These are phyloP conservation scores for Xestobium rufovillosum DNA, from an alignment of 2,888 invertebrate species.

Conservation along the genomic window DNA sequence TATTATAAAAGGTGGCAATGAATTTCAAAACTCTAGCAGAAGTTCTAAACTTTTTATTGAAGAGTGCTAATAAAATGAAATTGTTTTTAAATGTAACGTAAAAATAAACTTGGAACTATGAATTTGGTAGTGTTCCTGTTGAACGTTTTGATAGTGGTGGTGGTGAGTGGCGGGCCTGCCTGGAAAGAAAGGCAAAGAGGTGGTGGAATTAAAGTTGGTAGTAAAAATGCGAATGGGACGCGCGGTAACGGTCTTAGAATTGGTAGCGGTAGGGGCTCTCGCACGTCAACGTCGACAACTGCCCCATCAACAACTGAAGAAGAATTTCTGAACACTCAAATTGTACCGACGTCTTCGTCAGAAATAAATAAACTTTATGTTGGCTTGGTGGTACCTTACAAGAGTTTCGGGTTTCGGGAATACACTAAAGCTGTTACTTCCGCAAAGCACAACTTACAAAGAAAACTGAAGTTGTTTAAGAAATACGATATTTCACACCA, in stretches of 20 bases:
- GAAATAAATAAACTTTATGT: slow-evolving; percentile 45
- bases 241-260: slow-evolving; percentile 39
- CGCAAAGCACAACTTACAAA: slow-evolving; percentile 58
- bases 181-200: slow-evolving; percentile 42
- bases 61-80: too few species aligned
- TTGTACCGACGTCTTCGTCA: slow-evolving; percentile 26
- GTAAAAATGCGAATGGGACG: slow-evolving; percentile 31
- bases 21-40: too few species aligned
- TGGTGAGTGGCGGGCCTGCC: slow-evolving; percentile 41
- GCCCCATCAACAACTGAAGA: slow-evolving; percentile 34
- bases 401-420: slow-evolving; percentile 65
- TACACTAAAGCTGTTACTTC: slow-evolving; percentile 63
- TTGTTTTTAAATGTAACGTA: too few species aligned
- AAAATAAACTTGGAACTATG: too few species aligned
- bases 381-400: slow-evolving; percentile 70
- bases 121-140: slow-evolving; percentile 35
- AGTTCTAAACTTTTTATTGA: too few species aligned
- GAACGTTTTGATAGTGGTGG: slow-evolving; percentile 37
- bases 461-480: slow-evolving; percentile 62
- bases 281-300: slow-evolving; percentile 29
- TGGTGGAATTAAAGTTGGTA: slow-evolving; percentile 36
- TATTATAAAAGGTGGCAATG: too few species aligned
- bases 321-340: slow-evolving; percentile 31
- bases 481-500: slow-evolving; percentile 62
- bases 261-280: slow-evolving; percentile 33